These are phyloP conservation scores for Indicator maculatus DNA, from an alignment of 2,113 vertebrate species.

Conservation along the genomic window DNA sequence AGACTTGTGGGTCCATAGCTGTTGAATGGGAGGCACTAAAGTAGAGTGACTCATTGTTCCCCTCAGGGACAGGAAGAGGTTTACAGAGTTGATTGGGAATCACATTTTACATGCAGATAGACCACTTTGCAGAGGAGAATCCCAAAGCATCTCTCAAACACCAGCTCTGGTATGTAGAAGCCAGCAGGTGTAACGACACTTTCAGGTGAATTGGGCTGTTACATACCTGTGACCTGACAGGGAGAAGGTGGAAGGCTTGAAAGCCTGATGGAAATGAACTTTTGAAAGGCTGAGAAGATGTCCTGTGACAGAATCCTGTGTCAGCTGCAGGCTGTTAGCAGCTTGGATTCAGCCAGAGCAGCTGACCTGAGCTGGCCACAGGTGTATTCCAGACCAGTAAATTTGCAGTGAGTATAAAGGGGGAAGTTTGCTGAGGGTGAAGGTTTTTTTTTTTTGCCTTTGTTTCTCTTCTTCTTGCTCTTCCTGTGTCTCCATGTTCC, in stretches of 20 bases:
- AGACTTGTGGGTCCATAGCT: not conserved
- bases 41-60: not conserved
- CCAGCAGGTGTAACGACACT: not conserved
- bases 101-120: not conserved
- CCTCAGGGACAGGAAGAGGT: not conserved
- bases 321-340: not conserved
- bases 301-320: not conserved
- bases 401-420: not conserved
- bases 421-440: not conserved
- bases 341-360: not conserved
- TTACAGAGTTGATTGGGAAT: not conserved
- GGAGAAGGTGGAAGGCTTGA: not conserved
- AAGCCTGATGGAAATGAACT: not conserved
- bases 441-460: too few relatives aligned
- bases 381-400: not conserved
- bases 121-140: not conserved
- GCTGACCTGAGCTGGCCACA: not conserved
- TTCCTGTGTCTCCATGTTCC: not conserved
- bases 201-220: not conserved
- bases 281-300: not conserved
- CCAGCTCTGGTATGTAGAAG: not conserved
- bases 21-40: not conserved
- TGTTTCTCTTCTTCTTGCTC: not conserved
- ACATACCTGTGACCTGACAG: not conserved
- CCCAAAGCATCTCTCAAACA: not conserved